phyloP scores from a whole-genome alignment of 1,140 invertebrate genomes.

The Aphidius gifuensis region DNA sequence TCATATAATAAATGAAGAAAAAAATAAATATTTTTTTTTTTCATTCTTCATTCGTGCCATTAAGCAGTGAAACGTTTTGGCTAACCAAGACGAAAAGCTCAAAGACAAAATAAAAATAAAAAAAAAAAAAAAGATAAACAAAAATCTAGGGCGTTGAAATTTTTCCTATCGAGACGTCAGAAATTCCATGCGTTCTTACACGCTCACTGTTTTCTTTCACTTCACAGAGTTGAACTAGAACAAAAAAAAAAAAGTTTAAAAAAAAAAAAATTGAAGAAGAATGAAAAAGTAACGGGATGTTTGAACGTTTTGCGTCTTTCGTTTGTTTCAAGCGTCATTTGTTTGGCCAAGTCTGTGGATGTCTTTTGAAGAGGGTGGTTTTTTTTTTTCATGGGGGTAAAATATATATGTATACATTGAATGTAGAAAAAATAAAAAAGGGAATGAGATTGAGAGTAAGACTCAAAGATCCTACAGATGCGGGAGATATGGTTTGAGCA shows the following conservation, averaged over 20 bases:
- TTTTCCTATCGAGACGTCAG: slow-evolving; percentile 13
- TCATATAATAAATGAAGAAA: too few species aligned
- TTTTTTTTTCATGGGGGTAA: not conserved
- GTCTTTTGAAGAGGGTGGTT: slow-evolving; percentile 11
- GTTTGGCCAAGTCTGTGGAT: slow-evolving; percentile 35
- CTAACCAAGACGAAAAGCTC: slow-evolving; percentile 55
- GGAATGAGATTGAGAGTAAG: not conserved
- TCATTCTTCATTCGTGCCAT: slow-evolving; percentile 43
- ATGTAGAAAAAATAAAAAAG: not conserved
- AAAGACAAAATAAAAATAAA: too few species aligned
- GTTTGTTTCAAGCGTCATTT: slow-evolving; percentile 56
- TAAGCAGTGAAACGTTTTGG: slow-evolving; percentile 51
- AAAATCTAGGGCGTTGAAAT: slow-evolving; percentile 33
- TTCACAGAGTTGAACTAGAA: slow-evolving; percentile 2
- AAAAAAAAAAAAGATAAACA: not conserved
- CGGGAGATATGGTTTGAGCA: slow-evolving; percentile 1
- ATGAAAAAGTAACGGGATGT: not conserved
- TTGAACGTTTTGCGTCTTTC: slow-evolving; percentile 39
- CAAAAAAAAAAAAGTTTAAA: slow-evolving; percentile 10
- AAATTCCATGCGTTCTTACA: slow-evolving; percentile 19
- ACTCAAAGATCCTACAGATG: not conserved
- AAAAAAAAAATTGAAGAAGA: slow-evolving; percentile 1
- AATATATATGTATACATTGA: not conserved
- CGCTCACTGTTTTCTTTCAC: slow-evolving; percentile 16
- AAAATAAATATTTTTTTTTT: too few species aligned